Conservation (phyloP, 2,888 invertebrate genomes). For the Drosophila neonasuta region DNA sequence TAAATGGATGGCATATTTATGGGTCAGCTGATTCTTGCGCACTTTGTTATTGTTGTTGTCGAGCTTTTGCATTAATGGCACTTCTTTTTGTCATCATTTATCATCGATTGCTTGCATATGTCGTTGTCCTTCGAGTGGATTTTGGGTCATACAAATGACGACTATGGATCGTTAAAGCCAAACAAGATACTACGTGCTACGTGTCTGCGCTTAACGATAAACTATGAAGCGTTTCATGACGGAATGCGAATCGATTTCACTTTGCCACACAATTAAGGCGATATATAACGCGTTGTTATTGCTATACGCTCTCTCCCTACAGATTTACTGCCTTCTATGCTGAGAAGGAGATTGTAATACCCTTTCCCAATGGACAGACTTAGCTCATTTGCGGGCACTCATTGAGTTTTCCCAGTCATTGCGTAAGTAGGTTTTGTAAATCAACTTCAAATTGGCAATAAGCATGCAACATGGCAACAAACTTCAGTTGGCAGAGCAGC, state of each 20-base stretch:
- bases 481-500: conserved; percentile 35
- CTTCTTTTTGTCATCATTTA: conserved; percentile 69
- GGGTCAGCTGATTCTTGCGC: conserved; percentile 48
- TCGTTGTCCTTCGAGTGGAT: conserved; percentile 59
- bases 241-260: conserved; percentile 35
- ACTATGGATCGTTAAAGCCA: conserved; percentile 24
- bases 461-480: conserved; percentile 27
- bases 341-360: background rate
- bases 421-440: conserved; percentile 42
- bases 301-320: background rate
- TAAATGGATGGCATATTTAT: conserved; percentile 51
- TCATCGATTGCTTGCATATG: conserved; percentile 69
- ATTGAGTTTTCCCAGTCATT: conserved; percentile 39
- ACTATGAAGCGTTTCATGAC: conserved; percentile 48
- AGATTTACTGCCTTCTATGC: background rate
- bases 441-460: conserved; percentile 48
- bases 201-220: conserved; percentile 57
- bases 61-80: conserved; percentile 54
- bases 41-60: conserved; percentile 25
- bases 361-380: background rate
- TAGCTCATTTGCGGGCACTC: conserved; percentile 42
- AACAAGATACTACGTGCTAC: conserved; percentile 33
- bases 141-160: conserved; percentile 28
- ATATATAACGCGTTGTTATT: conserved; percentile 7
- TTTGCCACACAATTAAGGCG: conserved; percentile 28